Percentiles rank a stretch among this genome's conserved stretches.
phyloP scores from a whole-genome alignment of 2,113 vertebrate genomes.

The Siniperca chuatsi region DNA sequence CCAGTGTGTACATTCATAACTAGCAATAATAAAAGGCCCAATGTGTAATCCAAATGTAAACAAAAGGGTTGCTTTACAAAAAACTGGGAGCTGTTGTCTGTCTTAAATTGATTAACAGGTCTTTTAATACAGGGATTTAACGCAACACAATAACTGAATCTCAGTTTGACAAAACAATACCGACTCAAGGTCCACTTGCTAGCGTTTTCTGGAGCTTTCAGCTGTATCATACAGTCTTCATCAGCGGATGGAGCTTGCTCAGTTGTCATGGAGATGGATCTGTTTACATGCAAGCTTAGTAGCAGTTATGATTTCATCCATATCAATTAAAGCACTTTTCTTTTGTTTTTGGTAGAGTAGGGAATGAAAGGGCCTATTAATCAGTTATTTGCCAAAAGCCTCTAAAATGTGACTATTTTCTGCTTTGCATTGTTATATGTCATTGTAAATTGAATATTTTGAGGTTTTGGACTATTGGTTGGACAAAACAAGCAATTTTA shows the following conservation, averaged over 20 bases:
- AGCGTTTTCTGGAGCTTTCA: not conserved
- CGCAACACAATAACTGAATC: not conserved
- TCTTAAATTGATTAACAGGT: not conserved
- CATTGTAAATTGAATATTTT: not conserved
- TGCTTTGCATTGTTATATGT: not conserved
- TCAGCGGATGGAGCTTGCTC: not conserved
- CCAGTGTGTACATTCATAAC: constrained; percentile 18
- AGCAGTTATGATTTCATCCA: constrained; percentile 1
- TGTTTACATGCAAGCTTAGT: not conserved
- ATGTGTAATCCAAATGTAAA: constrained; percentile 22
- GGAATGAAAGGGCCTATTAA: not conserved
- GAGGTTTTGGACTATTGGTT: not conserved
- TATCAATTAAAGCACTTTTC: not conserved
- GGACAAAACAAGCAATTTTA: not conserved
- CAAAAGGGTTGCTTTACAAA: not conserved
- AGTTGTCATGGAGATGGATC: not conserved
- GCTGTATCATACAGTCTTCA: no score
- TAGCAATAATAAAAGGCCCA: not conserved
- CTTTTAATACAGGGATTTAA: constrained; percentile 9
- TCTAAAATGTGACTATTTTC: not conserved
- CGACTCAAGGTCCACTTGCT: not conserved
- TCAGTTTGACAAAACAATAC: not conserved
- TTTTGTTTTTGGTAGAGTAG: no score
- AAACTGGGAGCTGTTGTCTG: not conserved
- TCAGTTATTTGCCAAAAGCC: not conserved